Percentiles rank a stretch among this genome's conserved stretches.
These are phyloP conservation scores for Coreius guichenoti DNA, from an alignment of 2,797 vertebrate species.

Conservation along the genomic window DNA sequence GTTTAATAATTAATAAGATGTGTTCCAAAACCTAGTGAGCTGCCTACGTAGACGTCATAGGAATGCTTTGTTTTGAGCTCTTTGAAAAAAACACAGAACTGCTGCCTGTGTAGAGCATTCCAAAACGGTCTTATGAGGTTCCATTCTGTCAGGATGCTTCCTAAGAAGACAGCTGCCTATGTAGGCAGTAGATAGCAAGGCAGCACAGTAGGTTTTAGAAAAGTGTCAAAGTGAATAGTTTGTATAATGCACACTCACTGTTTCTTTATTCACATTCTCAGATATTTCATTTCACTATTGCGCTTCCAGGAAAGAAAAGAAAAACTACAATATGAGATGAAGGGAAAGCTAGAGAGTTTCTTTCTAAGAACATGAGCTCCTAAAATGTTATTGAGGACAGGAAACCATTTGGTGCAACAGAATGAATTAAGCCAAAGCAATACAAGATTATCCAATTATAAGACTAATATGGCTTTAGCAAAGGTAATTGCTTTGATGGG, in stretches of 20 bases:
- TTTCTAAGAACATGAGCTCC: constrained; percentile 79
- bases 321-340: background rate
- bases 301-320: background rate
- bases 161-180: background rate
- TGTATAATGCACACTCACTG: background rate
- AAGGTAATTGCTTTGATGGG: constrained; percentile 62
- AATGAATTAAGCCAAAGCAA: constrained; percentile 77
- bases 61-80: background rate
- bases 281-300: constrained; percentile 8
- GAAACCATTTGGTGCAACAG: constrained; percentile 74
- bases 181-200: background rate
- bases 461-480: constrained; percentile 65
- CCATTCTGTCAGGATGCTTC: background rate
- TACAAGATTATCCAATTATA: constrained; percentile 78
- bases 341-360: constrained; percentile 59
- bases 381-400: constrained; percentile 77
- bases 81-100: background rate
- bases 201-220: background rate
- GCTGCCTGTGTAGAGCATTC: background rate
- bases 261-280: background rate
- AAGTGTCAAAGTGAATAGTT: background rate
- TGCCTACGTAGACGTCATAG: background rate
- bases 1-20: background rate
- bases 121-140: background rate
- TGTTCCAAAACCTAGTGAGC: background rate